Conservation (phyloP, 1,140 invertebrate species). For the Chironomus striatipennis region DNA sequence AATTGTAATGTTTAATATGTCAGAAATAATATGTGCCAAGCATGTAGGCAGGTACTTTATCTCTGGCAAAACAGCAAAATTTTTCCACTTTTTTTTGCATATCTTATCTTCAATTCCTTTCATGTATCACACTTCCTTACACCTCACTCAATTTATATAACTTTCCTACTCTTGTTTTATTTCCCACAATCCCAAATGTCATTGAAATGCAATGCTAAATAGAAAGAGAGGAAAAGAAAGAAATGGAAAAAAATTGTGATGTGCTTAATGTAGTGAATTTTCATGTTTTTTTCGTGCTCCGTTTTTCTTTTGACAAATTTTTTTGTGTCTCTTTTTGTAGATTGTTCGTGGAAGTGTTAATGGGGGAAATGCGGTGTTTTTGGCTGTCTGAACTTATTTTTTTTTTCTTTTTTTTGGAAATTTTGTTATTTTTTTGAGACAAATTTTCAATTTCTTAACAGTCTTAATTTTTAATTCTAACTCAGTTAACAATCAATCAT, state of each 20-base stretch:
- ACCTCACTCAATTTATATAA: slow-evolving; percentile 1
- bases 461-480: too few species aligned
- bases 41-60: too few species aligned
- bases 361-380: too few species aligned
- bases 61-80: too few species aligned
- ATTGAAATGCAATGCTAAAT: slow-evolving; percentile 20
- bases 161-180: background rate
- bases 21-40: background rate
- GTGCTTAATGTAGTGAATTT: slow-evolving; percentile 21
- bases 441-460: too few species aligned
- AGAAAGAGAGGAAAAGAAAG: background rate
- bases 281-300: background rate
- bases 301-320: slow-evolving; percentile 11
- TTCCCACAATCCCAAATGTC: slow-evolving; percentile 16
- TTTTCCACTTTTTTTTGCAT: slow-evolving; percentile 1
- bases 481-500: too few species aligned
- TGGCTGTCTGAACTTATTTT: background rate
- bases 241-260: slow-evolving; percentile 6
- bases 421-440: too few species aligned
- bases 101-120: background rate
- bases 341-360: background rate
- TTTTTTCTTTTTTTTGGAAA: too few species aligned
- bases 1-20: background rate
- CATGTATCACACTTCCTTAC: background rate
- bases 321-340: background rate